Conservation (phyloP, 2,113 vertebrate genomes). For the Taxidea taxus region DNA sequence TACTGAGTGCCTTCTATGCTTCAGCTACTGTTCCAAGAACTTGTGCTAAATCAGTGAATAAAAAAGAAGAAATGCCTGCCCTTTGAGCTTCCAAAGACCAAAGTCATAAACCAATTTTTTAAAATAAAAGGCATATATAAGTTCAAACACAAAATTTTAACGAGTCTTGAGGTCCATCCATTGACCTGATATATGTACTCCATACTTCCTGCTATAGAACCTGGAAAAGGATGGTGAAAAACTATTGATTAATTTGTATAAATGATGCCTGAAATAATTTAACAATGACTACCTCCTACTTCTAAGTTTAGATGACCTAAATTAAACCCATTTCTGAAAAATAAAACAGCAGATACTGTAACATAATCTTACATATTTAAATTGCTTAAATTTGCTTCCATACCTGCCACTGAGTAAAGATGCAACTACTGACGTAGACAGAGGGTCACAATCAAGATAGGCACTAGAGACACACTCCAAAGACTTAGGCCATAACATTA, state of each 20-base stretch:
- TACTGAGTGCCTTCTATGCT: background rate
- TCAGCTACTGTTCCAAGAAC: background rate
- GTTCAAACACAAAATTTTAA: background rate
- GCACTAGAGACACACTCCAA: background rate
- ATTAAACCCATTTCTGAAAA: background rate
- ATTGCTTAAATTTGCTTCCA: background rate
- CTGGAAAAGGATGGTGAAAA: background rate
- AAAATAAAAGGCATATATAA: background rate
- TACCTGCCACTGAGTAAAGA: background rate
- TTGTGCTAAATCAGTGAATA: background rate
- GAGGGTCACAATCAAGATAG: background rate
- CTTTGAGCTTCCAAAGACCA: background rate
- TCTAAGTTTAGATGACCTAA: constrained; percentile 12
- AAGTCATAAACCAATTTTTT: background rate
- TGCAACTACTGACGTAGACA: background rate
- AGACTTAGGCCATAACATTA: background rate
- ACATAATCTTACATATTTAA: background rate
- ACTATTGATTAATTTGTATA: background rate
- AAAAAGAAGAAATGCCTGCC: background rate
- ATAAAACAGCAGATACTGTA: background rate
- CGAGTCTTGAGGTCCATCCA: background rate
- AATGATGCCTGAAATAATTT: background rate
- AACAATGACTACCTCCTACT: background rate
- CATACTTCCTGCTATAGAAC: background rate
- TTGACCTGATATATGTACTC: background rate